phyloP scores from a whole-genome alignment of 2,113 vertebrate genomes.

The Pachypanchax playfairii region DNA sequence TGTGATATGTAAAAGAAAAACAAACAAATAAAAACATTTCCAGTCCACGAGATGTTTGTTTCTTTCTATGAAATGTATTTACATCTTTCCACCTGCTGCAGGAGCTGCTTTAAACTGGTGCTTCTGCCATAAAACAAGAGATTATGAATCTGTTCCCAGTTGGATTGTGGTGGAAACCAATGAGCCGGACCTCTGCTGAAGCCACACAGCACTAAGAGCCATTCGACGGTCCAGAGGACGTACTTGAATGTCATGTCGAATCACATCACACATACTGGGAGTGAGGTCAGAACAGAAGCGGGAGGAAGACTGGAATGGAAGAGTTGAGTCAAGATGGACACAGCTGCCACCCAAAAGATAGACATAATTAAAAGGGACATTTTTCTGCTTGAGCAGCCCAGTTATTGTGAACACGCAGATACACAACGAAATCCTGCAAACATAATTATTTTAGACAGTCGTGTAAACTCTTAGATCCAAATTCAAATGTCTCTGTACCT shows the following conservation, averaged over 20 bases:
- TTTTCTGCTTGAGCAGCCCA: not conserved
- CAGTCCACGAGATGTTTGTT: slow-evolving; percentile 31
- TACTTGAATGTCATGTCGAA: slow-evolving; percentile 69
- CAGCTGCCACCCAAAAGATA: slow-evolving; percentile 22
- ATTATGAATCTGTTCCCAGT: slow-evolving; percentile 38
- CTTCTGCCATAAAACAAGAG: slow-evolving; percentile 45
- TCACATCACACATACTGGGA: slow-evolving; percentile 64
- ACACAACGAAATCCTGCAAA: not conserved
- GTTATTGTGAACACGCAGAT: not conserved
- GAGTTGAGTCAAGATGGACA: slow-evolving; percentile 14
- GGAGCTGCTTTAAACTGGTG: slow-evolving; percentile 11
- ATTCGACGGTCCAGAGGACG: slow-evolving; percentile 58
- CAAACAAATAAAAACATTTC: no score
- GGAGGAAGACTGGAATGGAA: slow-evolving; percentile 28
- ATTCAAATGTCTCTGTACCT: slow-evolving; percentile 28
- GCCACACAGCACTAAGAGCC: slow-evolving; percentile 57
- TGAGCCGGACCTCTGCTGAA: slow-evolving; percentile 44
- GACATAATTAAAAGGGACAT: slow-evolving; percentile 4
- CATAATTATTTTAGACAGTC: not conserved
- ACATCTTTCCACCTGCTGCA: slow-evolving; percentile 26
- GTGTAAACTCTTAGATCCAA: slow-evolving; percentile 13
- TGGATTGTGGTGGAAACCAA: slow-evolving; percentile 29
- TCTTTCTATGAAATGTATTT: slow-evolving; percentile 32
- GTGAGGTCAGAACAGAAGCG: slow-evolving; percentile 64
- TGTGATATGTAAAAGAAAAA: no score